Evolutionary conservation across 2,888 invertebrate species (phyloP).

Genomic region (Pristionchus fissidentatus): DNA sequence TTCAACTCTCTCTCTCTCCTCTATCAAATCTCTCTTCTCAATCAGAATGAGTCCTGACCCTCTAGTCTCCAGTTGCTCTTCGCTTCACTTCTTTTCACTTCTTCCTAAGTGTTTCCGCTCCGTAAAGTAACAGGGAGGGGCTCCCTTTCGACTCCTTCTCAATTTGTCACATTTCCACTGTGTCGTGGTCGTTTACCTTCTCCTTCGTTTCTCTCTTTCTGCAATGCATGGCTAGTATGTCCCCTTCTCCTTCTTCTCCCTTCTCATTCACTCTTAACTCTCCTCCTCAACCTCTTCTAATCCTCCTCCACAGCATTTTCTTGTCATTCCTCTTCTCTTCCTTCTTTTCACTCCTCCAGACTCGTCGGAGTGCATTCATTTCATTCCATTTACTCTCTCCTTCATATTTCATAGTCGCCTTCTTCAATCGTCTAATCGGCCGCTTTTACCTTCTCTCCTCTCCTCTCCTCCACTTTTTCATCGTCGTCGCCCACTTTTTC

Average conservation of each 20-base stretch:
- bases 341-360: not conserved
- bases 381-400: slow-evolving; percentile 14
- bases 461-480: not conserved
- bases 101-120: slow-evolving; percentile 45
- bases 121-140: slow-evolving; percentile 31
- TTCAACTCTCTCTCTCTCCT: not conserved
- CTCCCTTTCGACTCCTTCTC: slow-evolving; percentile 34
- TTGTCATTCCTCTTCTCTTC: not conserved
- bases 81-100: slow-evolving; percentile 20
- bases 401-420: slow-evolving; percentile 2
- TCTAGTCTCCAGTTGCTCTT: not conserved
- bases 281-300: not conserved
- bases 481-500: not conserved
- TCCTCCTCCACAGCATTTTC: not conserved
- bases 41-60: not conserved
- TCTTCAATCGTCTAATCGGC: not conserved
- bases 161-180: slow-evolving; percentile 5
- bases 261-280: slow-evolving; percentile 36
- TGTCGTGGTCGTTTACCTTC: slow-evolving; percentile 25
- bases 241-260: slow-evolving; percentile 1
- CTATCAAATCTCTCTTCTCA: not conserved
- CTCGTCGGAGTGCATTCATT: not conserved
- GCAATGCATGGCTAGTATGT: slow-evolving; percentile 13
- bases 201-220: slow-evolving; percentile 15
- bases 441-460: not conserved